phyloP scores from a whole-genome alignment of 23 tunicate genomes.

The Ascidia mentula region DNA sequence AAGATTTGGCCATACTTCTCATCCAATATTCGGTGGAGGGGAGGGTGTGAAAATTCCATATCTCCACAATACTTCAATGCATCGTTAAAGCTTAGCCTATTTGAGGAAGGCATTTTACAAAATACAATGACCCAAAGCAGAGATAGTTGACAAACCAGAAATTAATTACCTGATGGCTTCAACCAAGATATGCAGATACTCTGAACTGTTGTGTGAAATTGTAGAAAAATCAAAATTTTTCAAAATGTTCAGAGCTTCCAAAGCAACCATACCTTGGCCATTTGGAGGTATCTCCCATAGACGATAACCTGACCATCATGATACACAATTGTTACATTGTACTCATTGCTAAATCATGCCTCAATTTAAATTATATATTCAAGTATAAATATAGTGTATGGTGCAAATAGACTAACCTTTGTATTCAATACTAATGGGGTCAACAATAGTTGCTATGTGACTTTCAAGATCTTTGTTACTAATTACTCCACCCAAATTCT shows the following conservation, averaged over 20 bases:
- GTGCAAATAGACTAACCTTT: no score
- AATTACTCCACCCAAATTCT: constrained; percentile 60
- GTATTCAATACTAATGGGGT: constrained; percentile 76
- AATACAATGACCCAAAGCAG: no score
- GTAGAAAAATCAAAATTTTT: constrained; percentile 68
- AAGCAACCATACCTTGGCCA: constrained; percentile 91
- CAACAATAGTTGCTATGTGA: constrained; percentile 42
- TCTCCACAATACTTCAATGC: constrained; percentile 71
- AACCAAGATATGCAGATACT: constrained; percentile 69
- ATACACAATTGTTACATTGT: no score
- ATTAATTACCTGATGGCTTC: constrained; percentile 57
- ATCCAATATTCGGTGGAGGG: constrained; percentile 40
- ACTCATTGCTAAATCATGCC: no score
- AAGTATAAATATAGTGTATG: no score
- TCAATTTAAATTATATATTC: no score
- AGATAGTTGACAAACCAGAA: neutral
- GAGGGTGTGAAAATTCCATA: constrained; percentile 33
- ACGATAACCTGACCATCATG: constrained; percentile 34
- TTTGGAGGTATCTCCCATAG: constrained; percentile 95
- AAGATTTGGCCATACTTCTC: constrained; percentile 58
- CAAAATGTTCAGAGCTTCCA: constrained; percentile 79
- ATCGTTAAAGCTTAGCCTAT: constrained; percentile 78
- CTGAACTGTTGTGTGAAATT: constrained; percentile 53
- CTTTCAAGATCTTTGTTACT: constrained; percentile 44
- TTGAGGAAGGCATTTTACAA: neutral